These are phyloP conservation scores for Drosophila pruinosa DNA, from an alignment of 1,140 invertebrate genomes.

Conservation along the genomic window DNA sequence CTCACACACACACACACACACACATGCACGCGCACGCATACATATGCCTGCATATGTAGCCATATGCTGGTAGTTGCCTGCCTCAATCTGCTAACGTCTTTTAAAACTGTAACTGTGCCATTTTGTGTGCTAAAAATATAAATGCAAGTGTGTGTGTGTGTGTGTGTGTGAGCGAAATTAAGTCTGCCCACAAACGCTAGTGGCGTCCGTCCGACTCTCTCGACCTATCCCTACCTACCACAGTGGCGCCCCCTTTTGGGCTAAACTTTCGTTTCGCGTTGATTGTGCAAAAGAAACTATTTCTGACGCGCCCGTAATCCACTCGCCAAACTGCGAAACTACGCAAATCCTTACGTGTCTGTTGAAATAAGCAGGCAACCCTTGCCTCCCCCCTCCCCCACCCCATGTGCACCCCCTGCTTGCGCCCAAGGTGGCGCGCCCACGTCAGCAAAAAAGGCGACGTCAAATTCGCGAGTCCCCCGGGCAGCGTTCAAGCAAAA, in stretches of 20 bases:
- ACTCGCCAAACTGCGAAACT: constrained; percentile 32
- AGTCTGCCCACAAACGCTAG: constrained; percentile 67
- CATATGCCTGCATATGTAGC: constrained; percentile 5
- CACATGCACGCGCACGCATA: not conserved
- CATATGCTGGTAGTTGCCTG: constrained; percentile 1
- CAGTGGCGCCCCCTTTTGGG: not conserved
- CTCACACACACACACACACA: not conserved
- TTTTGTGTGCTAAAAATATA: constrained; percentile 60
- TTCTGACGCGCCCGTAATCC: constrained; percentile 55
- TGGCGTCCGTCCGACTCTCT: constrained; percentile 39
- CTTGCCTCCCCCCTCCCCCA: not conserved
- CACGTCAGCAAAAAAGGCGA: constrained; percentile 63
- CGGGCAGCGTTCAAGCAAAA: constrained; percentile 60
- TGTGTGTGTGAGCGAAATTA: constrained; percentile 43
- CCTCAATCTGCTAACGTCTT: not conserved
- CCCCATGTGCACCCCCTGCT: not conserved
- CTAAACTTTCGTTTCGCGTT: constrained; percentile 11
- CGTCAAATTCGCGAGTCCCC: constrained; percentile 69
- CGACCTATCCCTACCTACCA: constrained; percentile 7
- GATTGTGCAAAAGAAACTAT: constrained; percentile 63
- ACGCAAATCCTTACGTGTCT: constrained; percentile 75
- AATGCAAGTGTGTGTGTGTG: constrained; percentile 25
- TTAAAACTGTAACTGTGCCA: constrained; percentile 62
- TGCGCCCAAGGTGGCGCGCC: constrained; percentile 59
- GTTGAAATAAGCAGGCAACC: constrained; percentile 47